Evolutionary conservation across 2,113 vertebrate genomes (phyloP).

Genomic region (Agapornis roseicollis): DNA sequence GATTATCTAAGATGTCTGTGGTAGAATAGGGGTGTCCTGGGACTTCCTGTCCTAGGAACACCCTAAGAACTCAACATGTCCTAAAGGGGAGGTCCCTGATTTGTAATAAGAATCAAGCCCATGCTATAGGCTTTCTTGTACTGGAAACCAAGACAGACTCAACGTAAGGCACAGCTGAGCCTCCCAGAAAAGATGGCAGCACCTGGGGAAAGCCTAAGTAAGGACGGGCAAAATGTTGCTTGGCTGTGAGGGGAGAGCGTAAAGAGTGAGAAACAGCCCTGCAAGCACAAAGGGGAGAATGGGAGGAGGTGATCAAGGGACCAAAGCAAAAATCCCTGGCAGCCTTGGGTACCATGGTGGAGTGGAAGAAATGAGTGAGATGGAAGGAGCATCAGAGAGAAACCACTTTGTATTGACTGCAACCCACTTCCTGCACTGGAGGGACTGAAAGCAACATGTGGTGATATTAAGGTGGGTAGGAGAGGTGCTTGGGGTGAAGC

Average conservation of each 20-base stretch:
- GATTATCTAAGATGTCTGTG: not conserved
- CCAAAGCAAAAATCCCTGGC: fast-evolving
- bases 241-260: fast-evolving
- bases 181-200: fast-evolving
- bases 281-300: fast-evolving
- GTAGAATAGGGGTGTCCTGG: not conserved
- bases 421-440: not conserved
- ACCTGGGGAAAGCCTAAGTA: not conserved
- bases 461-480: not conserved
- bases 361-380: not conserved
- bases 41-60: not conserved
- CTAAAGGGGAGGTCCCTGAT: not conserved
- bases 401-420: not conserved
- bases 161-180: fast-evolving
- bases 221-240: not conserved
- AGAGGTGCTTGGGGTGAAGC: not conserved
- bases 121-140: not conserved
- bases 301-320: not conserved
- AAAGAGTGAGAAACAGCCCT: not conserved
- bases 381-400: not conserved
- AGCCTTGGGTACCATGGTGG: too few relatives aligned
- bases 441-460: not conserved
- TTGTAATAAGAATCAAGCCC: not conserved
- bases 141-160: not conserved
- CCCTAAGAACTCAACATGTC: not conserved